Evolutionary conservation across 2,888 invertebrate genomes (phyloP).

Genomic region (Creontiades dilutus): DNA sequence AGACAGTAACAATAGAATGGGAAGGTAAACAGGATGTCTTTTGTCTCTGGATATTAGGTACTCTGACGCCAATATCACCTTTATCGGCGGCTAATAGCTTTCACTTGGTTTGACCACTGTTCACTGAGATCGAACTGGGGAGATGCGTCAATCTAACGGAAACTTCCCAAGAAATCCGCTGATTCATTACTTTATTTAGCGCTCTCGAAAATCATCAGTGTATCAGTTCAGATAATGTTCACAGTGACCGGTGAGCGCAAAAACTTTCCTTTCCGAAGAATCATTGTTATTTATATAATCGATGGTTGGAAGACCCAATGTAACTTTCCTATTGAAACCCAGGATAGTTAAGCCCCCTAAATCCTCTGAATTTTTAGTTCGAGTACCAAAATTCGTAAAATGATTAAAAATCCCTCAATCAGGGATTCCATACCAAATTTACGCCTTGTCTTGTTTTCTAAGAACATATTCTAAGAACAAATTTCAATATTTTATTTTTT

Average conservation of each 20-base stretch:
- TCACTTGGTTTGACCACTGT: neutral
- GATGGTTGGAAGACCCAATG: too few relatives aligned
- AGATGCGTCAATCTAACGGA: neutral
- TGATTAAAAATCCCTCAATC: too few relatives aligned
- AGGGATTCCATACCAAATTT: too few relatives aligned
- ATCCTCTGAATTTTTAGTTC: too few relatives aligned
- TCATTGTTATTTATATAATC: neutral
- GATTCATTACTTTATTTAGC: neutral
- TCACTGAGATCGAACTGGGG: neutral
- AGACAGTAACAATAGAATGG: neutral
- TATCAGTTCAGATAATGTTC: neutral
- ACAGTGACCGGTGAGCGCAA: neutral
- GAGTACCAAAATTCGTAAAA: too few relatives aligned
- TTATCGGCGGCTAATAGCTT: neutral
- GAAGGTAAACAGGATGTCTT: neutral
- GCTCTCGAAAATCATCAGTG: neutral
- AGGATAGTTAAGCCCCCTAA: too few relatives aligned
- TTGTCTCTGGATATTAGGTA: neutral
- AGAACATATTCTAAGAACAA: too few relatives aligned
- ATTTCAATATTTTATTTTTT: too few relatives aligned
- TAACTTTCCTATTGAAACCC: too few relatives aligned
- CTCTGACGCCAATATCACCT: neutral
- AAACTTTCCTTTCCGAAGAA: neutral
- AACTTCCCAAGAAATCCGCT: neutral
- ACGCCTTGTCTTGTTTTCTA: too few relatives aligned